Evolutionary conservation across 2,113 vertebrate species (phyloP), one percentile per base, ranked within the genome.

Genomic region (Galemys pyrenaicus): DNA sequence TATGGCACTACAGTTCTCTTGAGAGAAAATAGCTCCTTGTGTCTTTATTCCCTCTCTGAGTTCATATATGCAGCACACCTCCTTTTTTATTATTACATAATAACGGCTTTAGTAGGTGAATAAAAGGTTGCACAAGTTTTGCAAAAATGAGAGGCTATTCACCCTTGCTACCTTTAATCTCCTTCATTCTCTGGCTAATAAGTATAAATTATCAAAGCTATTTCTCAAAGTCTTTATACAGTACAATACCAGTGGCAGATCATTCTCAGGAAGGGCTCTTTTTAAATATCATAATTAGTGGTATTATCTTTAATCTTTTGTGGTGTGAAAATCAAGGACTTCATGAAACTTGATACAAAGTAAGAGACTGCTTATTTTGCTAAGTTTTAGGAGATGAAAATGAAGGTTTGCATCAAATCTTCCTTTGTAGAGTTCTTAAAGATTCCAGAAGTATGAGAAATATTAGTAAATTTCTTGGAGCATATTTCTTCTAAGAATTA

Each of bases 121-220:
- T 98, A 98, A 98, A 98, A 98, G 98, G 97, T 98, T 98, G 96
- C 96, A 97, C 96, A 98, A 98, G 98, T 98, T 98, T 98, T 98
- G 98, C 97, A 98, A 98, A 98, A 98, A 99, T 98, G 97, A 98
- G 97, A 97, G 98, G 97, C 98, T 98, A 98, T 98, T 98, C 98
- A 98, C 98, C 98, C 98, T 98, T 98, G 98, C 98, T 98, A 98
- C 98, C 98, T 98, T 99, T 98, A 99, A 99, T 99, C 98, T 99
- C 98, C 98, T 92, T 88, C 97, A 98, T 99, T 99, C 98, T 98
- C 94, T 97, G 97, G 70, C 97, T 98, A 98, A 99, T 98, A 97
- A 98, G 97, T 95, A 96, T 97, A 98, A 98, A 98, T 98, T 99
- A 98, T 98, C 95, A 96, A 87, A 96, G 98, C 98, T 97, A 98